phyloP scores from a whole-genome alignment of 2,113 vertebrate genomes.

The Melanerpes formicivorus region DNA sequence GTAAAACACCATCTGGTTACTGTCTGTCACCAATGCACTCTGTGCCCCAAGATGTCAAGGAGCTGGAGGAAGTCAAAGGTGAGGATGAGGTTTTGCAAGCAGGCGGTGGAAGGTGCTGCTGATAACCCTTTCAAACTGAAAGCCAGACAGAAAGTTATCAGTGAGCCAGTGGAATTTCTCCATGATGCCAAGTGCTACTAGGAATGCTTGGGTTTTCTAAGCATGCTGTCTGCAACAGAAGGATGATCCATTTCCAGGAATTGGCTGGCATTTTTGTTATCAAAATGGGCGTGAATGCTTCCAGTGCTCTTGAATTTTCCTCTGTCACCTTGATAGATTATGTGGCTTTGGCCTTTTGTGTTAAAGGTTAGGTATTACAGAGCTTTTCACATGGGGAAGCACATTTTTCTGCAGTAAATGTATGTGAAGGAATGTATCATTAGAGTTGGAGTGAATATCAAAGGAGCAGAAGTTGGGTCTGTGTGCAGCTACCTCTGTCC shows the following conservation, averaged over 20 bases:
- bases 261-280: not conserved
- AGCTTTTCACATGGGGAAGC: not conserved
- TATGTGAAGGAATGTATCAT: not conserved
- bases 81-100: slow-evolving; percentile 47
- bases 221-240: not conserved
- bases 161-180: not conserved
- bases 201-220: slow-evolving; percentile 11
- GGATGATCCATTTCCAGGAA: slow-evolving; percentile 20
- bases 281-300: not conserved
- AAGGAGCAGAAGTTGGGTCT: not conserved
- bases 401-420: not conserved
- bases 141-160: slow-evolving; percentile 12
- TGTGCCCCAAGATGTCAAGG: not conserved
- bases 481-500: not conserved
- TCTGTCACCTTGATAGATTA: not conserved
- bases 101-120: not conserved
- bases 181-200: not conserved
- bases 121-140: not conserved
- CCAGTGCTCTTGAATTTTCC: not conserved
- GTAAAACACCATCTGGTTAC: slow-evolving; percentile 43
- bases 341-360: not conserved
- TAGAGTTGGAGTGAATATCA: not conserved
- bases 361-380: not conserved
- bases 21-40: slow-evolving; percentile 14
- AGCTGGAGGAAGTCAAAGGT: not conserved